Evolutionary conservation across 1,140 invertebrate genomes (phyloP), one percentile per base, ranked within the genome.

Genomic region (Paracyclopina nana): DNA sequence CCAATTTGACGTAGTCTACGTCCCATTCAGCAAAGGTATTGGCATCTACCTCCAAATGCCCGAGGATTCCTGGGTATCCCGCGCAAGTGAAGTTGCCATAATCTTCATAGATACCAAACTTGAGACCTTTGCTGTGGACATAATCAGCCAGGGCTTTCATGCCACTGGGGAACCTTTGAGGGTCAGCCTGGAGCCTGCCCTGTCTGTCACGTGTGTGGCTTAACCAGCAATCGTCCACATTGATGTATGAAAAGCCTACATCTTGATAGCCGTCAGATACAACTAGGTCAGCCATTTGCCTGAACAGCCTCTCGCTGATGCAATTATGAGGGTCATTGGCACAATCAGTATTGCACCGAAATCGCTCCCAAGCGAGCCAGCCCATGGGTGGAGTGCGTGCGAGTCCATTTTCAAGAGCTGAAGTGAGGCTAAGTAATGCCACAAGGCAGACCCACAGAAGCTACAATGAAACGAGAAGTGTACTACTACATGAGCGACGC

Each of bases 41-140:
- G 0, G 88, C 87, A 68, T 95, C 91, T 57, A 68, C 69, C 59
- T 84, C 70, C 58, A 92, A 69, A 66, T 84, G 76, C 2, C 82
- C 83, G 38, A 90, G 70, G 54, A 86, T 80, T 30, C 91, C 92
- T 12, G 91, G 91, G 65, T 91, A 97, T 6, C 88, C 88, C 3
- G 78, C 82, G 60, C 92, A 97, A 0, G 92, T 97, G 60, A 80
- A 80, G 56, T 81, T 88, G 2, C 92, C 92, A 67, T 81, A 94
- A 63, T 96, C 90, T 64, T 92, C 86, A 62, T 97, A 97, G 53
- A 96, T 92, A 16, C 91, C 92, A 61, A 97, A 86, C 65, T 94
- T 95, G 1, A 97, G 66, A 40, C 85, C 87, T 68, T 81, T 83
- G 6, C 76, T 74, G 68, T 97, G 91, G 56, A 96, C 87, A 72